A percentile compares a stretch with the other conserved stretches of the same genome.
phyloP scores from a whole-genome alignment of 2,797 vertebrate genomes.

The Psittacula echo region DNA sequence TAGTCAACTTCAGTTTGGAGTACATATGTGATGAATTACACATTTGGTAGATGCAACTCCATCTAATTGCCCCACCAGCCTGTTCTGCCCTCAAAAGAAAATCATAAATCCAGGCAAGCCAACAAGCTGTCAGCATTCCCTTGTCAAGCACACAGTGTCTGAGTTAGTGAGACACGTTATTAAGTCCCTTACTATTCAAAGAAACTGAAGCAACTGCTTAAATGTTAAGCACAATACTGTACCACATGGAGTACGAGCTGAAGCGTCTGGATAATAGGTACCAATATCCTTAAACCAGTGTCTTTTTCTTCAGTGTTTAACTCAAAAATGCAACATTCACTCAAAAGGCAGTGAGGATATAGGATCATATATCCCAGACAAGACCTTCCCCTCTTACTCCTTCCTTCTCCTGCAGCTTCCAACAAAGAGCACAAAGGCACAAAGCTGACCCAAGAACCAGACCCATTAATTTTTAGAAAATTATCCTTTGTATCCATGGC shows the following conservation, averaged over 20 bases:
- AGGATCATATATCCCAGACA: neutral
- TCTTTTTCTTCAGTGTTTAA: neutral
- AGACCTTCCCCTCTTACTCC: neutral
- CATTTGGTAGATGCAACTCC: neutral
- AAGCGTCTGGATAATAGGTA: neutral
- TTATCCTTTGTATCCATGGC: neutral
- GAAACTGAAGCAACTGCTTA: neutral
- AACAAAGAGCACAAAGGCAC: neutral
- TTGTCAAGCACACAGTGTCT: neutral
- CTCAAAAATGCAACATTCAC: neutral
- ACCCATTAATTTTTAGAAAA: neutral
- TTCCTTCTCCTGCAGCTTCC: neutral
- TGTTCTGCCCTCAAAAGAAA: slow-evolving; percentile 27
- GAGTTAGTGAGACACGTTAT: neutral
- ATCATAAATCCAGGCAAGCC: neutral
- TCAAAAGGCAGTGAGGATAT: neutral
- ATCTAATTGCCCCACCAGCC: slow-evolving; percentile 17
- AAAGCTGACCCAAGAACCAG: neutral
- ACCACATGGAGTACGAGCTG: neutral
- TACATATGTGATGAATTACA: slow-evolving; percentile 26
- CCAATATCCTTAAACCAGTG: neutral
- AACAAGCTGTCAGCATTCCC: slow-evolving; percentile 10
- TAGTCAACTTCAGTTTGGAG: neutral
- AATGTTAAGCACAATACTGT: neutral
- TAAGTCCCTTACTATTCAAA: neutral